Percentiles rank a stretch among this genome's conserved stretches.
Conservation (phyloP, 2,113 vertebrate genomes). For the Chiloscyllium plagiosum region DNA sequence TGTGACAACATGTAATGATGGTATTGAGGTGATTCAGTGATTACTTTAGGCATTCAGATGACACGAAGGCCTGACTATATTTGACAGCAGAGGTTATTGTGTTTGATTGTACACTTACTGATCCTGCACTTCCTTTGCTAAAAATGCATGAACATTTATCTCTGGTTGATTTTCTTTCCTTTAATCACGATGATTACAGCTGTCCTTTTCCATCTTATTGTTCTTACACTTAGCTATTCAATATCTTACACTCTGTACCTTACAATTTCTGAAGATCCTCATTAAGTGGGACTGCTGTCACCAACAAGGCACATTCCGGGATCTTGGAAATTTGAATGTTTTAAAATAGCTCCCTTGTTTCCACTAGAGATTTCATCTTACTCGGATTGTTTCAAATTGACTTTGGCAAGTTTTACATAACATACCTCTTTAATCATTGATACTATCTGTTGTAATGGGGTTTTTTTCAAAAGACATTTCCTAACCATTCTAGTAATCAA, state of each 20-base stretch:
- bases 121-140: background rate
- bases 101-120: background rate
- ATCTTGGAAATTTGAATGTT: too few relatives aligned
- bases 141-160: background rate
- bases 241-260: background rate
- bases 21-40: background rate
- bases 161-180: background rate
- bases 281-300: background rate
- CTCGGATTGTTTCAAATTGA: too few relatives aligned
- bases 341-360: too few relatives aligned
- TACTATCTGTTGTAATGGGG: too few relatives aligned
- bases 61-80: background rate
- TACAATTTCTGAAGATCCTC: background rate
- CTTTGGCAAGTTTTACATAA: too few relatives aligned
- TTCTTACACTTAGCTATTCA: constrained; percentile 5
- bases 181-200: background rate
- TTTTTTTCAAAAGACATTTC: too few relatives aligned
- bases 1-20: background rate
- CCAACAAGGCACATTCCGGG: too few relatives aligned
- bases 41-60: background rate
- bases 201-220: background rate
- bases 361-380: too few relatives aligned
- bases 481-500: too few relatives aligned
- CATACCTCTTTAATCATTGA: too few relatives aligned
- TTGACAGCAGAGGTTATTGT: background rate